Percentiles rank a stretch among this genome's conserved stretches.
Conservation (phyloP, 2,797 vertebrate species). For the Anguilla marmorata region DNA sequence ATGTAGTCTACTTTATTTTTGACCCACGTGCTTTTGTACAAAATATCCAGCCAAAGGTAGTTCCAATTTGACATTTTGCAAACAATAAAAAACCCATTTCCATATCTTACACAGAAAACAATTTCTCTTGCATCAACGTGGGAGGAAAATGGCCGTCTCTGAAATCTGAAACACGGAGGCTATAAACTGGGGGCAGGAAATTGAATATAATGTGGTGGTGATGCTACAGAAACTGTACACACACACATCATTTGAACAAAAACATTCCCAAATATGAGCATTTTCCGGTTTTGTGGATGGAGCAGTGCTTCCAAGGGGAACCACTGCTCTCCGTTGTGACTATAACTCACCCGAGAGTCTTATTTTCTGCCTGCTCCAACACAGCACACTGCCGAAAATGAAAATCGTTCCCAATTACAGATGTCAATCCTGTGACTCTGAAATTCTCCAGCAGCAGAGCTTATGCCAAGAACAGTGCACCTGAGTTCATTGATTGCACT, state of each 20-base stretch:
- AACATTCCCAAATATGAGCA: background rate
- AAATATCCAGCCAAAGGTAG: background rate
- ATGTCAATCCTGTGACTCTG: conserved; percentile 16
- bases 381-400: conserved; percentile 22
- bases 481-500: conserved; percentile 10
- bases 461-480: conserved; percentile 12
- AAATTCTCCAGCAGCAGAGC: conserved; percentile 22
- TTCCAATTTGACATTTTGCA: background rate
- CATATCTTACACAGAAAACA: conserved; percentile 9
- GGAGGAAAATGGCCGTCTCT: background rate
- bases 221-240: background rate
- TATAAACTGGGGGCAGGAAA: conserved; percentile 9
- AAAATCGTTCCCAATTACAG: conserved; percentile 29
- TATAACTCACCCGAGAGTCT: conserved; percentile 19
- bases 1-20: background rate
- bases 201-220: background rate
- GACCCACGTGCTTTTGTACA: background rate
- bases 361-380: conserved; percentile 18
- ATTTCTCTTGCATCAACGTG: background rate
- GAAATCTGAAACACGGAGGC: background rate
- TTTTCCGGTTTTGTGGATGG: background rate
- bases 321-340: conserved; percentile 5
- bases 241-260: conserved; percentile 1
- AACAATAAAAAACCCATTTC: conserved; percentile 1
- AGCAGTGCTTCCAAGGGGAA: conserved; percentile 17